Conservation (phyloP, 2,888 invertebrate species). For the Rhagonycha fulva region DNA sequence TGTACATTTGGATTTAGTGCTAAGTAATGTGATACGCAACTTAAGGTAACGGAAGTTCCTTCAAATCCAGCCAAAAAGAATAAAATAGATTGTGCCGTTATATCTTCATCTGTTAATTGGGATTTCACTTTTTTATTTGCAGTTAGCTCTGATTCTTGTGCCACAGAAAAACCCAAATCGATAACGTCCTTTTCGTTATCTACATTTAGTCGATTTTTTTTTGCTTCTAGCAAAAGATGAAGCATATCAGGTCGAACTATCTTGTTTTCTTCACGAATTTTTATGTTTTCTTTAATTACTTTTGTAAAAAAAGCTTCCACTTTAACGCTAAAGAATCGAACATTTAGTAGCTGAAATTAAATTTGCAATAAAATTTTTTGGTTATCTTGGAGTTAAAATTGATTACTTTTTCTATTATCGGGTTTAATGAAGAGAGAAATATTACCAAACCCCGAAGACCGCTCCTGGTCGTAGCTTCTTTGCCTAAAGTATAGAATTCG, state of each 20-base stretch:
- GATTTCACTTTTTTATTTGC: not conserved
- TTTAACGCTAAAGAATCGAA: not conserved
- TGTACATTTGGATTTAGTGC: slow-evolving; percentile 64
- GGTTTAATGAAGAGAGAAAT: not conserved
- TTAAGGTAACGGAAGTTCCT: slow-evolving; percentile 55
- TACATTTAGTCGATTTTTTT: not conserved
- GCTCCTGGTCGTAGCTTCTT: not conserved
- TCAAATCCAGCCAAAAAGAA: slow-evolving; percentile 62
- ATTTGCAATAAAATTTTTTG: not conserved
- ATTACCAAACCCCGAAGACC: no score
- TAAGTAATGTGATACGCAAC: slow-evolving; percentile 62
- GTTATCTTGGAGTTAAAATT: not conserved
- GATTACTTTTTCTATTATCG: not conserved
- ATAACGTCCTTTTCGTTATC: not conserved
- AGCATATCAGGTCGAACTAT: not conserved
- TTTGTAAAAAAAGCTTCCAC: not conserved
- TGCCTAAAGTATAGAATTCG: not conserved
- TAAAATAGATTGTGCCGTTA: slow-evolving; percentile 61
- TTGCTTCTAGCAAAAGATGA: not conserved
- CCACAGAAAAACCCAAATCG: slow-evolving; percentile 6
- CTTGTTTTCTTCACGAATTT: not conserved
- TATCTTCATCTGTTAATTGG: slow-evolving; percentile 51
- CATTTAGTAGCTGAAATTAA: not conserved
- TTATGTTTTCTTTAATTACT: not conserved
- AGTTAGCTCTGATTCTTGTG: not conserved